Evolutionary conservation across 2,888 invertebrate genomes (phyloP).

Genomic region (Cancer borealis): DNA sequence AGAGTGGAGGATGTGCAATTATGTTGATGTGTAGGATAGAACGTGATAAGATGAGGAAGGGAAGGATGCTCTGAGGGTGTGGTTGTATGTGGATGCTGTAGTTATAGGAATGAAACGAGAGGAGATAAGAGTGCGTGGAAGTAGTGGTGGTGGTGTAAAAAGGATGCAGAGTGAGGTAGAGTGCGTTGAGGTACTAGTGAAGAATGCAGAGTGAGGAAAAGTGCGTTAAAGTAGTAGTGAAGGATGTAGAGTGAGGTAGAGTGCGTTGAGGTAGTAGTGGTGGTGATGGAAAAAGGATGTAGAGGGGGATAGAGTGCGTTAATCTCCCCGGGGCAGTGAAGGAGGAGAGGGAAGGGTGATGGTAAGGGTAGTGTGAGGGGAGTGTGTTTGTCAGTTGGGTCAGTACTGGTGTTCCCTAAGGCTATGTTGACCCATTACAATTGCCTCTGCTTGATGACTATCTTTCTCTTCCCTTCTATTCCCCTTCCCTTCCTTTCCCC

Average conservation of each 20-base stretch:
- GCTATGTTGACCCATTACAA: constrained; percentile 1
- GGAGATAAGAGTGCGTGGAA: background rate
- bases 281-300: too few relatives aligned
- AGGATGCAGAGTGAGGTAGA: background rate
- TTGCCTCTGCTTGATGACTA: constrained; percentile 36
- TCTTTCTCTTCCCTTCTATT: background rate
- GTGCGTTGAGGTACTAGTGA: background rate
- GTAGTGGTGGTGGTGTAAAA: background rate
- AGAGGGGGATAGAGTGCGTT: background rate
- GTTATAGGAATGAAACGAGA: background rate
- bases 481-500: background rate
- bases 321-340: background rate
- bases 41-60: too few relatives aligned
- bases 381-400: background rate
- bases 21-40: too few relatives aligned
- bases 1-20: too few relatives aligned
- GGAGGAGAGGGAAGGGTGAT: background rate
- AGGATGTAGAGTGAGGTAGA: background rate
- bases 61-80: too few relatives aligned
- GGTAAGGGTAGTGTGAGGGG: background rate
- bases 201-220: background rate
- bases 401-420: background rate
- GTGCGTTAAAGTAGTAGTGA: background rate
- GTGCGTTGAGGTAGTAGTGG: background rate
- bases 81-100: background rate